Conservation (phyloP, 2,797 vertebrate genomes). For the Cuniculus paca region DNA sequence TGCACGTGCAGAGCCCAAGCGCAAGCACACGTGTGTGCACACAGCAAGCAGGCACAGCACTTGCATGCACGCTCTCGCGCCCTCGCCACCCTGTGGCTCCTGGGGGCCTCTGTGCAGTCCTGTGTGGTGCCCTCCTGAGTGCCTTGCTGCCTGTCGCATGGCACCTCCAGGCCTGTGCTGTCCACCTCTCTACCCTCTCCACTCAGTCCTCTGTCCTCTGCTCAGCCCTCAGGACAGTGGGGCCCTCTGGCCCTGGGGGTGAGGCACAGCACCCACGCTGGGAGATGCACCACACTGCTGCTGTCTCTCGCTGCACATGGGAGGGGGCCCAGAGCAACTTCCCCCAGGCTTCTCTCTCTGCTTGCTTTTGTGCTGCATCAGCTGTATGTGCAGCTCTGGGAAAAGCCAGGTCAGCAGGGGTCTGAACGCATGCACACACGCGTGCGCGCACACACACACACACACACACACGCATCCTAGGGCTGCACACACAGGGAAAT, state of each 20-base stretch:
- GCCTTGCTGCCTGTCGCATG: rapidly evolving
- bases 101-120: too few species aligned
- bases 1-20: too few species aligned
- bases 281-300: too few species aligned
- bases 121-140: neutral
- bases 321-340: neutral
- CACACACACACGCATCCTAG: neutral
- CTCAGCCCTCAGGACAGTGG: rapidly evolving
- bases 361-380: neutral
- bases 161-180: rapidly evolving
- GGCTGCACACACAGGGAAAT: neutral
- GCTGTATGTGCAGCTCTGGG: neutral
- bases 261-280: neutral
- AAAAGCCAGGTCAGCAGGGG: constrained; percentile 31
- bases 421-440: neutral
- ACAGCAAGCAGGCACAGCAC: neutral
- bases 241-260: neutral
- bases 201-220: too few species aligned
- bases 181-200: too few species aligned
- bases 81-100: too few species aligned
- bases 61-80: rapidly evolving
- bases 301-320: rapidly evolving
- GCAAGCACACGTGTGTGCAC: neutral
- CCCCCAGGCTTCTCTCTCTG: neutral
- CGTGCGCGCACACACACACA: neutral